Conservation (phyloP, 2,888 invertebrate genomes). For the Hermaeophaga mercurialis region DNA sequence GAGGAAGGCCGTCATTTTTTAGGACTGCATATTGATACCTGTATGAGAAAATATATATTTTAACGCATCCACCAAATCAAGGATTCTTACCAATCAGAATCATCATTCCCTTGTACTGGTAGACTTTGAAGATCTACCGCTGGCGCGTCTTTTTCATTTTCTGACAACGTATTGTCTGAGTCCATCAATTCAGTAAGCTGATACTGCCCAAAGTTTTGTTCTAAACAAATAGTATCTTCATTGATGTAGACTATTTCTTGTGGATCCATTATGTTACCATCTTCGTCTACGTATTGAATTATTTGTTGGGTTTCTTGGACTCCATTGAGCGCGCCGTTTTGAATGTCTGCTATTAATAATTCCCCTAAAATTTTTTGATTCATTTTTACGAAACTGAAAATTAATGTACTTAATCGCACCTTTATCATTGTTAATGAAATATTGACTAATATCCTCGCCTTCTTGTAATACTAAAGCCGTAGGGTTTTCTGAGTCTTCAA, state of each 20-base stretch:
- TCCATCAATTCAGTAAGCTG: slow-evolving; percentile 25
- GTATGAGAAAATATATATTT: not conserved
- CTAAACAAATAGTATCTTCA: slow-evolving; percentile 24
- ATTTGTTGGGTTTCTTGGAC: slow-evolving; percentile 27
- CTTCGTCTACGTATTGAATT: slow-evolving; percentile 38
- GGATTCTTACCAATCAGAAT: slow-evolving; percentile 15
- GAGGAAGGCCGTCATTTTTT: slow-evolving; percentile 31
- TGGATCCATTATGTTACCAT: slow-evolving; percentile 27
- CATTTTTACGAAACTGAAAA: too few relatives aligned
- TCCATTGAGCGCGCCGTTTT: slow-evolving; percentile 23
- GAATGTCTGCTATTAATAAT: slow-evolving; percentile 32
- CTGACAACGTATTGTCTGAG: not conserved
- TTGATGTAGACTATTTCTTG: slow-evolving; percentile 38
- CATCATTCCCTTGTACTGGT: slow-evolving; percentile 21
- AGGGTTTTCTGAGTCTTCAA: slow-evolving; percentile 26
- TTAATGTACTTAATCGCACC: too few relatives aligned
- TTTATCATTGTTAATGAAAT: slow-evolving; percentile 39
- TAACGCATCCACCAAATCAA: not conserved
- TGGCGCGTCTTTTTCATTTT: slow-evolving; percentile 4
- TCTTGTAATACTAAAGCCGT: slow-evolving; percentile 39
- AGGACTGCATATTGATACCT: slow-evolving; percentile 38
- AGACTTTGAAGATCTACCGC: slow-evolving; percentile 29
- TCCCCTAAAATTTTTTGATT: slow-evolving; percentile 24
- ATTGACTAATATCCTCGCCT: slow-evolving; percentile 40
- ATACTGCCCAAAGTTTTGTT: slow-evolving; percentile 35